Conservation (phyloP, 1,140 invertebrate genomes). For the Tachypleus tridentatus region DNA sequence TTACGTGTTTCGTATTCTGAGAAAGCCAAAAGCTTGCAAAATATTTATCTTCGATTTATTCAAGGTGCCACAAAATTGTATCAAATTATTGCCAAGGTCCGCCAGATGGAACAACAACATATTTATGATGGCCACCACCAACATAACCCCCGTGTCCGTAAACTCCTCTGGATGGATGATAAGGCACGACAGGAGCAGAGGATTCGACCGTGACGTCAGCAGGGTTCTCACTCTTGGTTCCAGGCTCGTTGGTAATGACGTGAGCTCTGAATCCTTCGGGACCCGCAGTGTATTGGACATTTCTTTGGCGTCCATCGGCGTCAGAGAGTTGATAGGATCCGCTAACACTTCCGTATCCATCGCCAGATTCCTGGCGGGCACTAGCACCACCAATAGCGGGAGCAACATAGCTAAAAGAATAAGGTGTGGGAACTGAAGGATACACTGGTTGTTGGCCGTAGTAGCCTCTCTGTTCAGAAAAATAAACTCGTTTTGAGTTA, state of each 20-base stretch:
- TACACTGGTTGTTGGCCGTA: not conserved
- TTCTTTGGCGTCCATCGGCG: conserved; percentile 21
- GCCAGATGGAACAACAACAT: no score
- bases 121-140: no score
- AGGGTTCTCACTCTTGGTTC: not conserved
- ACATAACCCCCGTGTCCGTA: no score
- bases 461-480: no score
- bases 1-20: no score
- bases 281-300: conserved; percentile 28
- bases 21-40: no score
- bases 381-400: conserved; percentile 13
- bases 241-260: not conserved
- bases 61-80: no score
- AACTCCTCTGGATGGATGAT: no score
- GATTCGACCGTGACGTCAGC: not conserved
- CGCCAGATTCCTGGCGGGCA: conserved; percentile 3
- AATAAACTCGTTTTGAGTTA: no score
- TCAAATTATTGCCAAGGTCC: no score
- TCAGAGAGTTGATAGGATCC: conserved; percentile 20
- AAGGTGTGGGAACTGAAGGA: conserved; percentile 6
- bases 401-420: conserved; percentile 25
- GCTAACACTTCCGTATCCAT: conserved; percentile 14
- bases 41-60: no score
- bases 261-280: conserved; percentile 26
- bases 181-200: not conserved